Evolutionary conservation across 2,888 invertebrate species (phyloP).

Genomic region (Melanargia galathea): DNA sequence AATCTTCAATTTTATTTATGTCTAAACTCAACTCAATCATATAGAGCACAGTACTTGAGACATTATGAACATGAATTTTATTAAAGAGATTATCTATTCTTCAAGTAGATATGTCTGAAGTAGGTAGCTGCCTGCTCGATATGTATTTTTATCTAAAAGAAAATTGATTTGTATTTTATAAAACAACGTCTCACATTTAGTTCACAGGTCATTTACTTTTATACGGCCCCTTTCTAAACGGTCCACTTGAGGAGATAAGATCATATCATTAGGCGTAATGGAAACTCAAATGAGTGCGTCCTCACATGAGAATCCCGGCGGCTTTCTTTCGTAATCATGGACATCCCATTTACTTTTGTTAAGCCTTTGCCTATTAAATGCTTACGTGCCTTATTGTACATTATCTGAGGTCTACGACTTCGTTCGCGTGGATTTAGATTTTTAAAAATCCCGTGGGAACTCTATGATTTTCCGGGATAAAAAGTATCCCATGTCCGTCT

Average conservation of each 20-base stretch:
- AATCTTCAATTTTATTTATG: too few species aligned
- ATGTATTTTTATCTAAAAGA: not conserved
- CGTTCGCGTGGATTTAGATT: too few species aligned
- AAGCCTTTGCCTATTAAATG: conserved; percentile 9
- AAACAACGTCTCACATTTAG: conserved; percentile 4
- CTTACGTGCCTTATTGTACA: not conserved
- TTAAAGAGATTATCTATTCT: too few species aligned
- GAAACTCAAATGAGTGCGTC: conserved; percentile 32
- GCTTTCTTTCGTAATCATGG: conserved; percentile 28
- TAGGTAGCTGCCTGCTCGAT: not conserved
- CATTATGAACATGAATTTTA: not conserved
- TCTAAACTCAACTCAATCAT: too few species aligned
- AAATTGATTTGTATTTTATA: conserved; percentile 5
- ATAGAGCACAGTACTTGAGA: not conserved
- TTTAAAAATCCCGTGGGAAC: too few species aligned
- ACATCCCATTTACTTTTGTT: conserved; percentile 14
- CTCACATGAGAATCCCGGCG: conserved; percentile 33
- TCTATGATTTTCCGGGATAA: too few species aligned
- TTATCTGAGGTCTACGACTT: too few species aligned
- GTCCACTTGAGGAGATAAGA: conserved; percentile 35
- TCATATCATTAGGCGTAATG: conserved; percentile 36
- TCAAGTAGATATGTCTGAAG: not conserved
- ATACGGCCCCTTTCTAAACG: conserved; percentile 28
- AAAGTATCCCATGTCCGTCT: too few species aligned
- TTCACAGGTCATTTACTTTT: conserved; percentile 36